A percentile compares a stretch with the other conserved stretches of the same genome.
Evolutionary conservation across 53 echinoderm and acorn worm genomes (phyloP).

Genomic region (Hippasteria phrygiana): DNA sequence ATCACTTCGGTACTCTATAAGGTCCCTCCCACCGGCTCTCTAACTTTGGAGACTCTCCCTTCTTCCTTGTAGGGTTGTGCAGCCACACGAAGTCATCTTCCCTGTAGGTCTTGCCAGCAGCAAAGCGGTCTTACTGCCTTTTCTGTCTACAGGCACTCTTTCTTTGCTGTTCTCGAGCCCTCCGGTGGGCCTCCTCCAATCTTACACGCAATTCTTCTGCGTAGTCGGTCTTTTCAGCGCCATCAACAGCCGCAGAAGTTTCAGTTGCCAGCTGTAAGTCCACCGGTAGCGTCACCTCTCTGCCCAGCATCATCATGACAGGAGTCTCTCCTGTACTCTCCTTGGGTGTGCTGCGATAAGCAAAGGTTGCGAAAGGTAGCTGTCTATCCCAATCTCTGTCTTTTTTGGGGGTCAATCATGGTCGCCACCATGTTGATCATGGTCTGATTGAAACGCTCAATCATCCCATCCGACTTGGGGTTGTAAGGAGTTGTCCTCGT

Average conservation of each 20-base stretch:
- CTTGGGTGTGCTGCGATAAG: constrained; percentile 44
- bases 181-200: not conserved
- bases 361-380: constrained; percentile 45
- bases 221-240: not conserved
- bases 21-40: constrained; percentile 48
- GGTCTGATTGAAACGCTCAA: constrained; percentile 59
- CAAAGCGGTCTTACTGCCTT: constrained; percentile 26
- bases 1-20: no score
- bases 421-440: constrained; percentile 7
- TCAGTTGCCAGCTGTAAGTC: constrained; percentile 3
- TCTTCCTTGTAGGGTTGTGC: constrained; percentile 7
- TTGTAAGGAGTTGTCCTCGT: constrained; percentile 62
- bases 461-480: constrained; percentile 63
- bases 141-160: constrained; percentile 46
- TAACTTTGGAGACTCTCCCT: constrained; percentile 44
- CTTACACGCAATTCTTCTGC: constrained; percentile 6
- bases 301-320: constrained; percentile 42
- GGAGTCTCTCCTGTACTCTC: constrained; percentile 53
- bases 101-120: not conserved
- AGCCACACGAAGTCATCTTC: constrained; percentile 46
- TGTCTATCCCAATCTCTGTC: constrained; percentile 58
- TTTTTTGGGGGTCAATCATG: constrained; percentile 5
- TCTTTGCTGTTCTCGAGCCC: constrained; percentile 1
- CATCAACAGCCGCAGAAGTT: not conserved
- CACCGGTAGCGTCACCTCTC: constrained; percentile 16